phyloP scores from a whole-genome alignment of 2,888 invertebrate genomes.

The Dryadula phaetusa region DNA sequence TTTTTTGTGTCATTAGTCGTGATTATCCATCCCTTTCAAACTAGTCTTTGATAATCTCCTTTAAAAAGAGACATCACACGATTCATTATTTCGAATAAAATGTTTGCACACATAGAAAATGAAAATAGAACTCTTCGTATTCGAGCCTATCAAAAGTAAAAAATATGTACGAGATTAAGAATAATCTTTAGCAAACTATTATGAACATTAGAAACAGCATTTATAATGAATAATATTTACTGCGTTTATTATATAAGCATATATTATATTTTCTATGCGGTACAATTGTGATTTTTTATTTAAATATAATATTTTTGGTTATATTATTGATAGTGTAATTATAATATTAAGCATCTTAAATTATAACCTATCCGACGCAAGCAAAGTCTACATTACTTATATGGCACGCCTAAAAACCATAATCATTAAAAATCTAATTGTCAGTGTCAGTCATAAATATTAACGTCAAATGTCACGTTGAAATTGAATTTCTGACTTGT shows the following conservation, averaged over 20 bases:
- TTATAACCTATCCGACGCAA: not conserved
- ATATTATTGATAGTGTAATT: no score
- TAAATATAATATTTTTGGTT: no score
- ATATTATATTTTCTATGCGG: no score
- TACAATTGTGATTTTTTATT: no score
- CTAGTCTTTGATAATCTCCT: not conserved
- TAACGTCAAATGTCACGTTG: not conserved
- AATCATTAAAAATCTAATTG: not conserved
- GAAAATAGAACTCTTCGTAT: constrained; percentile 1
- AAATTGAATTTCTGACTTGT: not conserved
- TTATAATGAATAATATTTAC: no score
- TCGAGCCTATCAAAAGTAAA: not conserved
- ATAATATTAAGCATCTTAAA: no score
- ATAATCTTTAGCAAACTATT: not conserved
- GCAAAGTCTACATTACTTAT: no score
- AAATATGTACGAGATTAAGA: not conserved
- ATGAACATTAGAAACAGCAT: no score
- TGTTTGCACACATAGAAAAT: constrained; percentile 15
- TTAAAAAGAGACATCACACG: constrained; percentile 4
- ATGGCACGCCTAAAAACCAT: not conserved
- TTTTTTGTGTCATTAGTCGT: not conserved
- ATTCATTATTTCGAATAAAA: not conserved
- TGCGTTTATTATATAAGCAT: no score
- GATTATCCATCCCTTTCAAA: constrained; percentile 32
- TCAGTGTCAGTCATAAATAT: not conserved